These are phyloP conservation scores for Burhinus bistriatus DNA, from an alignment of 2,113 vertebrate genomes.

Conservation along the genomic window DNA sequence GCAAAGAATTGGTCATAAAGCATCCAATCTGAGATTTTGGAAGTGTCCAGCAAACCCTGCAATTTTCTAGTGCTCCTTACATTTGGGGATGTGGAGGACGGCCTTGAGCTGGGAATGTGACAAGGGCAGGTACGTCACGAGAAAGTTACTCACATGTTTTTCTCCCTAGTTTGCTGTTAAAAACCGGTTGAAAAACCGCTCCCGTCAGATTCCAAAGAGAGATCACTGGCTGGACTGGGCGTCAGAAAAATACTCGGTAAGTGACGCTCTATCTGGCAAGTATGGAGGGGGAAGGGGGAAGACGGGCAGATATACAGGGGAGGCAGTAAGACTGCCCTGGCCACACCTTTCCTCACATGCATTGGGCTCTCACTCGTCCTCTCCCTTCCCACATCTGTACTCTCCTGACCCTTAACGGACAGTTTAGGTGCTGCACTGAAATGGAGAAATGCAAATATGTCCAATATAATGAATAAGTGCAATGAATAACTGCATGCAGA, in stretches of 20 bases:
- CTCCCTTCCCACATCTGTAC: neutral
- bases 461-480: neutral
- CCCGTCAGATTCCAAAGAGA: constrained; percentile 71
- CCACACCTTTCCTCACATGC: neutral
- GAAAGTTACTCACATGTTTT: neutral
- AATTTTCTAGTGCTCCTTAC: neutral
- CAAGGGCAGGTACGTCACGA: rapidly evolving
- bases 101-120: neutral
- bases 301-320: neutral
- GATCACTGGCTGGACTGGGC: constrained; percentile 97
- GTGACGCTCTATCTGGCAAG: neutral
- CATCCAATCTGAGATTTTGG: neutral
- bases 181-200: constrained; percentile 82
- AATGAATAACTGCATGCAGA: neutral
- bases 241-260: constrained; percentile 89
- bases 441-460: neutral
- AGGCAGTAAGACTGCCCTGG: neutral
- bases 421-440: neutral
- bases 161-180: constrained; percentile 85
- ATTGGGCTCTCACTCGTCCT: neutral
- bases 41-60: neutral
- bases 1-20: neutral
- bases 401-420: constrained; percentile 43
- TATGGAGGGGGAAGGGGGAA: neutral
- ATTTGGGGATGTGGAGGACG: neutral